A percentile compares a stretch with the other conserved stretches of the same genome.
Conservation (phyloP, 2,113 vertebrate species). For the Cheilinus undulatus region DNA sequence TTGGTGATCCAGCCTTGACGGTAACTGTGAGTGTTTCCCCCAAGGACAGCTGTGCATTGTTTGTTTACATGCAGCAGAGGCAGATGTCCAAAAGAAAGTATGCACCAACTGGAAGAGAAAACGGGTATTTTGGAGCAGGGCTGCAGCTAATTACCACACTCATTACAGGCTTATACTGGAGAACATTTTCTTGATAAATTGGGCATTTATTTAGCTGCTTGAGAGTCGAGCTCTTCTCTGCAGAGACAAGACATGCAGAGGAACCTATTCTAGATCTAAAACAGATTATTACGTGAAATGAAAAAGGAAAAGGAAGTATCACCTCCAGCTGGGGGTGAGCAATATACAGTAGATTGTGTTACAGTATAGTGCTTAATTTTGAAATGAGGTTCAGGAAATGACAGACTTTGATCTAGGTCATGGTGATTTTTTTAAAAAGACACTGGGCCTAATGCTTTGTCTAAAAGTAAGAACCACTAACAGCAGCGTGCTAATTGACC, state of each 20-base stretch:
- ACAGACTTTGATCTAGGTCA: no score
- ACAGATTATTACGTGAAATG: background rate
- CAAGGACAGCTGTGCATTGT: background rate
- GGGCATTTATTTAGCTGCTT: no score
- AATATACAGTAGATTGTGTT: no score
- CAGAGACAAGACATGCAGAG: background rate
- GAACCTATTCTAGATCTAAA: background rate
- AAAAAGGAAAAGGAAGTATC: background rate
- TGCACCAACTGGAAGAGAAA: background rate
- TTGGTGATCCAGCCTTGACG: background rate
- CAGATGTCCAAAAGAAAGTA: background rate
- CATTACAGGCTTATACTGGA: no score
- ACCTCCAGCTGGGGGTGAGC: no score
- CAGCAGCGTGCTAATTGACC: no score
- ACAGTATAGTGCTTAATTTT: no score
- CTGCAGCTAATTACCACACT: background rate
- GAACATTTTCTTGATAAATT: no score
- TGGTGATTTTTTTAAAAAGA: no score
- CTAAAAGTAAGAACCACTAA: no score
- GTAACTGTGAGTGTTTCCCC: slow-evolving; percentile 6
- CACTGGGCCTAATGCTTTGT: no score
- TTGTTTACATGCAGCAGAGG: slow-evolving; percentile 23
- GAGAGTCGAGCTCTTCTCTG: background rate
- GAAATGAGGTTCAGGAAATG: no score
- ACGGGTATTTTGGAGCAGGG: background rate